phyloP scores from a whole-genome alignment of 2,113 vertebrate genomes.

The Pangasianodon hypophthalmus region DNA sequence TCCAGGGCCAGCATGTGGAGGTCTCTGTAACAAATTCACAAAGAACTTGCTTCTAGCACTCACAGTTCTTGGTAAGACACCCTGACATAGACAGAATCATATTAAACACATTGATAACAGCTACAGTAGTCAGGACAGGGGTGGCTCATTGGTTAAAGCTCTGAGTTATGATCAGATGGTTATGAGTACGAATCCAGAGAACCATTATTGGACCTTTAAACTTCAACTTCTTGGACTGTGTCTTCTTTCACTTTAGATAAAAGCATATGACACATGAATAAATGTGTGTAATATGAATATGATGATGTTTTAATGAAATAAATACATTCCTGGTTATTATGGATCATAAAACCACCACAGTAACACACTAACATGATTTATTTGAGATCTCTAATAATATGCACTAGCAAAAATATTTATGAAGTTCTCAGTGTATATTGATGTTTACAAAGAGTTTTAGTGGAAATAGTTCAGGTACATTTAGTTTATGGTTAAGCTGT shows the following conservation, averaged over 20 bases:
- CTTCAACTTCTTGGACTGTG: background rate
- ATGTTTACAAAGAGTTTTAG: background rate
- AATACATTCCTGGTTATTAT: background rate
- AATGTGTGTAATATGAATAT: background rate
- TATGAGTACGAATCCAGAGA: background rate
- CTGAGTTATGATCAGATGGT: background rate
- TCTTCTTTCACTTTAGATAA: background rate
- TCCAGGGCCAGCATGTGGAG: conserved; percentile 72
- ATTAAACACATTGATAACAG: background rate
- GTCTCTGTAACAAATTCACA: conserved; percentile 81
- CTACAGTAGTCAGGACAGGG: background rate
- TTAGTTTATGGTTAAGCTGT: background rate
- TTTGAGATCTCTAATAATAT: background rate
- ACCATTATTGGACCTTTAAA: background rate
- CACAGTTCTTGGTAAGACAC: conserved; percentile 87
- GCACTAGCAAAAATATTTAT: background rate
- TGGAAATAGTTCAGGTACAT: background rate
- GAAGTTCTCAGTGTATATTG: background rate
- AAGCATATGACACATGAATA: background rate
- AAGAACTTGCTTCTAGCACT: conserved; percentile 93
- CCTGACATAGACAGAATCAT: background rate
- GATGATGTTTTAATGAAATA: background rate
- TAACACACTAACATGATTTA: background rate
- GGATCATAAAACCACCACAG: background rate
- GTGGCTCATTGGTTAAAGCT: background rate